Evolutionary conservation across 2,797 vertebrate species (phyloP), one percentile per base, ranked within the genome.

Genomic region (Nyctalus aviator): DNA sequence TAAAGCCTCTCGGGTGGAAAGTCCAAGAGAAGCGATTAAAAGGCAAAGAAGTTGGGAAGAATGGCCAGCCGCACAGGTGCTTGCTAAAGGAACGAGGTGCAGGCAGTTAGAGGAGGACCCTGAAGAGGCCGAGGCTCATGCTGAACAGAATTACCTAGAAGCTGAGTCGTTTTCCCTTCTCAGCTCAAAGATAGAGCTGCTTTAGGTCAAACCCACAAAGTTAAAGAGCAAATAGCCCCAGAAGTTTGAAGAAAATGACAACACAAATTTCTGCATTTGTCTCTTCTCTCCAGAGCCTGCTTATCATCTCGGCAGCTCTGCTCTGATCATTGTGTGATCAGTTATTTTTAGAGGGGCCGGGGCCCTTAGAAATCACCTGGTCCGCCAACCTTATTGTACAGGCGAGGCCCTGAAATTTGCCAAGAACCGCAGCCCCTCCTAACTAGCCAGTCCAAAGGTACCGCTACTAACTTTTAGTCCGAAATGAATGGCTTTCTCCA

Each of bases 141-240:
- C 57, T 46, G 81, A 88, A 32, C 53, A 83, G 73, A 92, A 14
- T 66, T 64, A 85, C 57, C 7, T 17, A 12, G 30, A 92, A 62
- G 41, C 53, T 44, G 92, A 94, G 71, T 35, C 79, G 37, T 62
- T 87, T 79, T 73, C 73, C 81, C n/a, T 81, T 88, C 62, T 93
- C 18, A 75, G 62, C n/a, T 90, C 84, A 62, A 41, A 88, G 78
- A 75, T 46, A 27, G 27, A 27, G 27, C 69, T 86, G 53, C 64
- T 77, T 88, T 83, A 78, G 30, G 37, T 81, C 50, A 84, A 20
- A 78, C 27, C 7, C 66, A 76, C 48, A 68, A 37, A 82, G 62
- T 82, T 50, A 84, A 72, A 59, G 53, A 37, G 76, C 48, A 85
- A 0, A 82, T n/a, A 71, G 69, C 57, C 83, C 78, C 71, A 59